phyloP scores from a whole-genome alignment of 2,888 invertebrate species.

The Eristalis intricaria region DNA sequence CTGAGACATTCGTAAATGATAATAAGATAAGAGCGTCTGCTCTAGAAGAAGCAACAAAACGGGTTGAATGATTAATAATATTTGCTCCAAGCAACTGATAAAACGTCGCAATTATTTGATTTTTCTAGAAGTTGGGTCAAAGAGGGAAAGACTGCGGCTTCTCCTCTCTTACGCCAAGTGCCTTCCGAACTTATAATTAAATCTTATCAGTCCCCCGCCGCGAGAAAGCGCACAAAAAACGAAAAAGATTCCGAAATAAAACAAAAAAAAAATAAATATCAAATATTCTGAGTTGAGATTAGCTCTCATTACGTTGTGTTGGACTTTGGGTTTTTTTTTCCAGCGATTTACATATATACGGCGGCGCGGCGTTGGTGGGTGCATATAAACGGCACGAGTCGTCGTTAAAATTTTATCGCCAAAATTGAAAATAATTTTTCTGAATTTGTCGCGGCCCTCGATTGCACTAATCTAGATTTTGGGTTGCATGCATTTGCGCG shows the following conservation, averaged over 20 bases:
- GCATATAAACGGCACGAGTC: constrained; percentile 4
- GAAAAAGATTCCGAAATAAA: background rate
- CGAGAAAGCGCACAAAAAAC: background rate
- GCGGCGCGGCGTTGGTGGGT: background rate
- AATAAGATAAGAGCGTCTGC: constrained; percentile 8
- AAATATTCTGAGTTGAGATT: constrained; percentile 28
- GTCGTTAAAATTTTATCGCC: constrained; percentile 30
- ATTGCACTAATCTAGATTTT: background rate
- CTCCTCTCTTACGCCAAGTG: background rate
- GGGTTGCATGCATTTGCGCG: background rate
- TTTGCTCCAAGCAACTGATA: constrained; percentile 54
- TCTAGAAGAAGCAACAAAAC: too few species aligned
- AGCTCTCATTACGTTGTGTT: constrained; percentile 44
- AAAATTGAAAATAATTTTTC: background rate
- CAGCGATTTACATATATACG: background rate
- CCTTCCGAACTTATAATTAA: constrained; percentile 10
- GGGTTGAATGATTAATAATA: constrained; percentile 44
- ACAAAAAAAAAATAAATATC: constrained; percentile 1
- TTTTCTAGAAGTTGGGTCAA: constrained; percentile 4
- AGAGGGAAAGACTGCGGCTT: constrained; percentile 1
- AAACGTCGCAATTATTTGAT: constrained; percentile 43
- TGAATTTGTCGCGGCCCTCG: background rate
- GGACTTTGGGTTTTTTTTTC: constrained; percentile 21
- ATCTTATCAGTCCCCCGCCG: constrained; percentile 31
- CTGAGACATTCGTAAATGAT: constrained; percentile 22